Evolutionary conservation across 2,797 vertebrate genomes (phyloP).

Genomic region (Darevskia mixta): DNA sequence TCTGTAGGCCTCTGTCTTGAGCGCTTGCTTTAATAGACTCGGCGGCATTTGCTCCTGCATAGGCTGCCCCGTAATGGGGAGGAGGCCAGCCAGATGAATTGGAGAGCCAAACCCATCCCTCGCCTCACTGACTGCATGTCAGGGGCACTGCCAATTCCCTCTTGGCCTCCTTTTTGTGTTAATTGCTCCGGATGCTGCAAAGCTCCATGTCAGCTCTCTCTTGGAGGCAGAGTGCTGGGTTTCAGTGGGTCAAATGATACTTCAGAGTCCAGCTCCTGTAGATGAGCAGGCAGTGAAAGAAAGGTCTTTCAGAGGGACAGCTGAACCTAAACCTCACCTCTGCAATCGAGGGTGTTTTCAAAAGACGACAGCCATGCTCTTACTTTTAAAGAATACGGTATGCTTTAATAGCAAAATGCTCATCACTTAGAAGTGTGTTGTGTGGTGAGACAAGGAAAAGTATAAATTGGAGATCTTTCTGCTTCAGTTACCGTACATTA

Average conservation of each 20-base stretch:
- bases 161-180: constrained; percentile 21
- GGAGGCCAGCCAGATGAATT: background rate
- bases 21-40: constrained; percentile 37
- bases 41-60: background rate
- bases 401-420: background rate
- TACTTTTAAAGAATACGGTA: background rate
- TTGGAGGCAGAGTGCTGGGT: constrained; percentile 47
- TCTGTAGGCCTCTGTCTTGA: background rate
- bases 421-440: background rate
- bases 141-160: constrained; percentile 52
- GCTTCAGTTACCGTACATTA: background rate
- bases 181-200: constrained; percentile 63
- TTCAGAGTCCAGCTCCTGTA: constrained; percentile 34
- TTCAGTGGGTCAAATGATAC: constrained; percentile 54
- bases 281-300: too few relatives aligned
- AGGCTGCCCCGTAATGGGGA: background rate
- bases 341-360: background rate
- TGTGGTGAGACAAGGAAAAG: background rate
- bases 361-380: background rate
- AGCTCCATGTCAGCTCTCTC: constrained; percentile 48
- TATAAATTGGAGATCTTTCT: background rate
- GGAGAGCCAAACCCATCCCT: constrained; percentile 45
- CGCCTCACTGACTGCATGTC: constrained; percentile 41
- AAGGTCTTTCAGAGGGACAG: too few relatives aligned
- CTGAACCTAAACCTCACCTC: background rate